A percentile compares a stretch with the other conserved stretches of the same genome.
These are phyloP conservation scores for Drosophila kepulauana DNA, from an alignment of 1,140 invertebrate genomes.

Conservation along the genomic window DNA sequence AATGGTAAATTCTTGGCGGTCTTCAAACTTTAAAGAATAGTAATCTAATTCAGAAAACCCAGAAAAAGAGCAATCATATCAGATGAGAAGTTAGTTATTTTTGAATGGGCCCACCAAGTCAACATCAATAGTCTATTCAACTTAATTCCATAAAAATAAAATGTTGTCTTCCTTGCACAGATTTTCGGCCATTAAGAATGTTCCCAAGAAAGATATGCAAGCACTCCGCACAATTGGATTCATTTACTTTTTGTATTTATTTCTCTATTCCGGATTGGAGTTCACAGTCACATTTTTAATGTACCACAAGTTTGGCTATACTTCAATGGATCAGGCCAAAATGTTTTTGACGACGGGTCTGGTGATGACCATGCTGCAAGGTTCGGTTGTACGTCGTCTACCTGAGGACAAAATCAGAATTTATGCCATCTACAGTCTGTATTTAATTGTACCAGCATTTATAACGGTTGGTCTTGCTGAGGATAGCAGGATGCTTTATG, in stretches of 20 bases:
- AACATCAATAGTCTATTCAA: too few species aligned
- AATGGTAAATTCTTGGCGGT: too few species aligned
- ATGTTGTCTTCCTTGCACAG: slow-evolving; percentile 80
- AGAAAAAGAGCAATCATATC: too few species aligned
- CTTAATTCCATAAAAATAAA: background rate
- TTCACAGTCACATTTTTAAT: slow-evolving; percentile 99
- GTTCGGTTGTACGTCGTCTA: slow-evolving; percentile 93
- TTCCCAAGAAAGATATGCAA: slow-evolving; percentile 87
- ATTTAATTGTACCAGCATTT: slow-evolving; percentile 95
- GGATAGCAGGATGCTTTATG: slow-evolving; percentile 87
- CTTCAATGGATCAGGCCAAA: slow-evolving; percentile 98
- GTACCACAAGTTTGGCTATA: slow-evolving; percentile 96
- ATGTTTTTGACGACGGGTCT: slow-evolving; percentile 98
- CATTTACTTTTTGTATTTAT: slow-evolving; percentile 97
- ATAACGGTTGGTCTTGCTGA: slow-evolving; percentile 91
- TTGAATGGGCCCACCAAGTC: too few species aligned
- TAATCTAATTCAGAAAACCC: too few species aligned
- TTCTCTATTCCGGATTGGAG: slow-evolving; percentile 98
- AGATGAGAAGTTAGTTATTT: too few species aligned
- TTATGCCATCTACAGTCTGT: slow-evolving; percentile 92
- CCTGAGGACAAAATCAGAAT: slow-evolving; percentile 90
- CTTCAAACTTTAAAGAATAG: too few species aligned
- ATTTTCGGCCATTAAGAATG: slow-evolving; percentile 88
- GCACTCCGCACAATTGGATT: slow-evolving; percentile 91
- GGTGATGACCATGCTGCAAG: slow-evolving; percentile 97